Base-by-base conservation (phyloP, 1,140 invertebrate species). In the Lethrus apterus region DNA sequence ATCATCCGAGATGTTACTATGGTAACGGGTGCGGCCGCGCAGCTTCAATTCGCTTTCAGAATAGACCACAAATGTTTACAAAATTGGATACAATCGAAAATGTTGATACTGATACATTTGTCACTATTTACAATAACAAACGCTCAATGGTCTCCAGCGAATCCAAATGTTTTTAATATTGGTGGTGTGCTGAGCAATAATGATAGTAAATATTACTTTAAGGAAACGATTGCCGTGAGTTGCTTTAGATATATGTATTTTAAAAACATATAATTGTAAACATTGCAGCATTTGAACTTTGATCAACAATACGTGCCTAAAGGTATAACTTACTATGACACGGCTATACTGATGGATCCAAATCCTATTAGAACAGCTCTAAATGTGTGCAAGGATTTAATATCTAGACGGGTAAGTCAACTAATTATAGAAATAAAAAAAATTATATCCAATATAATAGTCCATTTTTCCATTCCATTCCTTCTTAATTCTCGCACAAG, bases 311-410 rank as follows among this genome's bases (percentile, higher is more conserved):
- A 86, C 65, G 84, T 92, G 13, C 83, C 81, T 15, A 78, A 80
- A 55, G 87, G 85, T 36, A 79, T 88, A 0, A 89, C 86, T 3
- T 87, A 89, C 58, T 84, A 86, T 62, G 83, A 87, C 52, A 85
- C 82, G 35, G 84, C 89, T 3, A 92, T 94, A 58, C 70, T 83
- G 34, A 96, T 96, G 87, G 90, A 94, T 65, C 79, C 84, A 30
- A 97, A 96, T 71, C 93, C 93, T 1, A 96, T 97, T 48, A 80
- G 86, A 55, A 95, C 92, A 0, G 93, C 93, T 10, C 72, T 95
- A 18, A 91, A 85, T 63, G 89, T 97, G 26, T 97, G 93, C 70
- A 90, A 91, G 59, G 79, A 86, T 63, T 73, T 97, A 4, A 93
- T 89, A 51, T 78, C 82, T 4, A 74, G 84, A 56, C 68, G 80